These are phyloP conservation scores for Halichoeres trimaculatus DNA, from an alignment of 2,113 vertebrate genomes.

Conservation along the genomic window DNA sequence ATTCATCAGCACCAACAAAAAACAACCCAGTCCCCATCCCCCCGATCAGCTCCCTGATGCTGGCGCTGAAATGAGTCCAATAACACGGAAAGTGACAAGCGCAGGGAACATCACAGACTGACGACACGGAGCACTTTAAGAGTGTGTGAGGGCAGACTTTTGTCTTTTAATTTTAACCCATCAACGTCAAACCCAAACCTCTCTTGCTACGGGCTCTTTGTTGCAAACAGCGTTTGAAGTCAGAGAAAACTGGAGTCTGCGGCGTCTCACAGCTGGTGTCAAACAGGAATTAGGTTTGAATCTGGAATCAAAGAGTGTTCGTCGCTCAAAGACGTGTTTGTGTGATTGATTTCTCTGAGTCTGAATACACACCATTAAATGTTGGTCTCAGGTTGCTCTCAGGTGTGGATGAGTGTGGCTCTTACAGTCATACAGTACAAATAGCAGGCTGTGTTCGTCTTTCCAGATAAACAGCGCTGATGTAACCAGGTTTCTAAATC, in stretches of 20 bases:
- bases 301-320: slow-evolving; percentile 29
- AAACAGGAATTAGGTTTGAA: slow-evolving; percentile 19
- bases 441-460: not conserved
- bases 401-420: not conserved
- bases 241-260: slow-evolving; percentile 9
- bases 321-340: slow-evolving; percentile 16
- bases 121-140: slow-evolving; percentile 15
- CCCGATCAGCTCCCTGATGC: not conserved
- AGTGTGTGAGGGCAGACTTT: slow-evolving; percentile 3
- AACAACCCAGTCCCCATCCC: not conserved
- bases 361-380: slow-evolving; percentile 9
- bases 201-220: slow-evolving; percentile 30
- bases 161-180: slow-evolving; percentile 29
- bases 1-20: not conserved
- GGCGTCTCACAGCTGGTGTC: slow-evolving; percentile 12
- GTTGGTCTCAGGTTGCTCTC: slow-evolving; percentile 17
- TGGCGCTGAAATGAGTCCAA: not conserved
- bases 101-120: slow-evolving; percentile 21
- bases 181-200: slow-evolving; percentile 44
- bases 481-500: slow-evolving; percentile 27
- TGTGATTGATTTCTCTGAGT: slow-evolving; percentile 17
- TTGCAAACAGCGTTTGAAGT: slow-evolving; percentile 27
- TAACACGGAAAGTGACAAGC: slow-evolving; percentile 10
- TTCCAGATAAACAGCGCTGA: slow-evolving; percentile 1
- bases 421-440: not conserved